Conservation (phyloP, 2,113 vertebrate species). For the Ornithorhynchus anatinus region DNA sequence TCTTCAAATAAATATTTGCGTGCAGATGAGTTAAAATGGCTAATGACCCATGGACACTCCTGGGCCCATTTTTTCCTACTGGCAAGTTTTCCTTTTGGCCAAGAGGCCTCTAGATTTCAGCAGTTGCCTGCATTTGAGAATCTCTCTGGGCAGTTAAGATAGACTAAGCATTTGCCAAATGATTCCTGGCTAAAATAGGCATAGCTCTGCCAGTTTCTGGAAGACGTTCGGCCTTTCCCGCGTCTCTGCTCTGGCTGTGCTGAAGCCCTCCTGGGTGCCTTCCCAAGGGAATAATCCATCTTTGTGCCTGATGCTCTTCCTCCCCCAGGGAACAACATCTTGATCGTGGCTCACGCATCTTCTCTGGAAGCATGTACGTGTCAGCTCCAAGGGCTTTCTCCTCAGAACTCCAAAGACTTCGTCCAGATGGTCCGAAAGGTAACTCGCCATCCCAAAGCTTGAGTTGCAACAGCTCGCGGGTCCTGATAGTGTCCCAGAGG, state of each 20-base stretch:
- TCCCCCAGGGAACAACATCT: slow-evolving; percentile 87
- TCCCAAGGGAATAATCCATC: no score
- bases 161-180: not conserved
- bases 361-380: slow-evolving; percentile 97
- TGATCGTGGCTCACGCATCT: slow-evolving; percentile 96
- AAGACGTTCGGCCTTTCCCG: not conserved
- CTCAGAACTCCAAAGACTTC: slow-evolving; percentile 97
- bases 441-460: not conserved
- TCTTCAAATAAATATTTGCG: no score
- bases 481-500: not conserved
- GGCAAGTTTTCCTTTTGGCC: no score
- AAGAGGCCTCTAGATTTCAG: no score
- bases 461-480: fast-evolving
- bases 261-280: no score
- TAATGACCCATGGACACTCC: no score
- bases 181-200: not conserved
- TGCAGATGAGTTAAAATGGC: no score
- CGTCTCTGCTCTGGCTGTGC: not conserved
- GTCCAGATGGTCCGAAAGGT: slow-evolving; percentile 98
- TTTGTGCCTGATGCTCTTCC: not conserved
- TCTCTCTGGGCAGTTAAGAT: no score
- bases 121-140: no score
- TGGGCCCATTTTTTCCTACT: no score
- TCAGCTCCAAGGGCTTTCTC: slow-evolving; percentile 92
- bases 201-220: not conserved